Conservation (phyloP, 2,888 invertebrate species). For the Phengaris alcon region DNA sequence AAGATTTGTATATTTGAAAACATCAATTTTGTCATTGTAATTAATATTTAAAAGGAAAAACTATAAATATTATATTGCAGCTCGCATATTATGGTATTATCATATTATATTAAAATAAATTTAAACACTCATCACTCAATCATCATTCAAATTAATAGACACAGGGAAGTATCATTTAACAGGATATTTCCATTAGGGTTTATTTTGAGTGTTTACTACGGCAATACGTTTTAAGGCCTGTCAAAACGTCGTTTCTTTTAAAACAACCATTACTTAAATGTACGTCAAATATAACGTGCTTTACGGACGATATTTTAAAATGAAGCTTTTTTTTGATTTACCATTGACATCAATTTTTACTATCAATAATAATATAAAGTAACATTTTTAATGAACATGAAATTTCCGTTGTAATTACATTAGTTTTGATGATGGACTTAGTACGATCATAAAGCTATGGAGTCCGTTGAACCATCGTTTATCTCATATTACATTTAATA, state of each 20-base stretch:
- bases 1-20: neutral
- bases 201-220: constrained; percentile 2
- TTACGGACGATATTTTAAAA: constrained; percentile 2
- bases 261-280: constrained; percentile 1
- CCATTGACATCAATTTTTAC: neutral
- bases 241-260: constrained; percentile 16
- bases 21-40: neutral
- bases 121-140: neutral
- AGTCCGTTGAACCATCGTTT: no score
- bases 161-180: neutral
- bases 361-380: neutral
- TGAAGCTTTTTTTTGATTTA: neutral
- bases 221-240: constrained; percentile 1
- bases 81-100: neutral
- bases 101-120: neutral
- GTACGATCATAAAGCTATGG: no score
- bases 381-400: neutral
- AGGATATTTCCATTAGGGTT: neutral
- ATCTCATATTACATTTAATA: no score
- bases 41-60: neutral
- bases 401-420: neutral
- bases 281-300: neutral
- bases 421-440: no score
- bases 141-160: constrained; percentile 1
- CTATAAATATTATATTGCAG: neutral